These are phyloP conservation scores for Dryoscopus gambensis DNA, from an alignment of 2,113 vertebrate species.

Conservation along the genomic window DNA sequence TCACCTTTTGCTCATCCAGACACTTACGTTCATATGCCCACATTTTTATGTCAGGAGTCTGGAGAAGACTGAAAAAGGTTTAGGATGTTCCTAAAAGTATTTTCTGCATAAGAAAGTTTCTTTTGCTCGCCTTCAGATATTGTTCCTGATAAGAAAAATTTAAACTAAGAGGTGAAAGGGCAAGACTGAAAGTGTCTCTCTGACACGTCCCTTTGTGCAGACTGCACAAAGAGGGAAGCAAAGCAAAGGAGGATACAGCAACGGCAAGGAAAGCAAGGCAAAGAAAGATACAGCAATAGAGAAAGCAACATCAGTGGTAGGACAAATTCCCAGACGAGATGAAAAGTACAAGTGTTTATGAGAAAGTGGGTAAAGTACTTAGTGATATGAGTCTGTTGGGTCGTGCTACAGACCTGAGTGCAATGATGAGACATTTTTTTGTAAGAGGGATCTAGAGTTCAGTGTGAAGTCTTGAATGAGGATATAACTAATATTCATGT, in stretches of 20 bases:
- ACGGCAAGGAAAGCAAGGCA: background rate
- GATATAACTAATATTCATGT: background rate
- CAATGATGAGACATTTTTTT: background rate
- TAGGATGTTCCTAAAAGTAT: background rate
- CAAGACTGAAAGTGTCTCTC: background rate
- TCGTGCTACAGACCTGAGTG: background rate
- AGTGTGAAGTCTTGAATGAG: background rate
- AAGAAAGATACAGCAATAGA: background rate
- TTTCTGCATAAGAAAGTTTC: background rate
- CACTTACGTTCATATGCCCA: background rate
- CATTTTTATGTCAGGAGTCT: background rate
- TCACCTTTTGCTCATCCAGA: background rate
- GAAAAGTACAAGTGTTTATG: background rate
- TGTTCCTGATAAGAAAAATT: background rate
- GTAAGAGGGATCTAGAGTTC: background rate
- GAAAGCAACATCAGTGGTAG: background rate
- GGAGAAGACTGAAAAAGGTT: background rate
- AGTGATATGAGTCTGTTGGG: background rate
- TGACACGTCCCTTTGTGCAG: background rate
- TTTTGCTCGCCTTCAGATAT: background rate
- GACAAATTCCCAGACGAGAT: background rate
- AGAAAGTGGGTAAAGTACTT: background rate
- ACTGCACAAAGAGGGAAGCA: background rate
- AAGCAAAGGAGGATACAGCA: background rate
- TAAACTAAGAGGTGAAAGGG: background rate